Percentiles rank a stretch among this genome's conserved stretches.
Evolutionary conservation across 2,113 vertebrate species (phyloP).

Genomic region (Syrmaticus mikado): DNA sequence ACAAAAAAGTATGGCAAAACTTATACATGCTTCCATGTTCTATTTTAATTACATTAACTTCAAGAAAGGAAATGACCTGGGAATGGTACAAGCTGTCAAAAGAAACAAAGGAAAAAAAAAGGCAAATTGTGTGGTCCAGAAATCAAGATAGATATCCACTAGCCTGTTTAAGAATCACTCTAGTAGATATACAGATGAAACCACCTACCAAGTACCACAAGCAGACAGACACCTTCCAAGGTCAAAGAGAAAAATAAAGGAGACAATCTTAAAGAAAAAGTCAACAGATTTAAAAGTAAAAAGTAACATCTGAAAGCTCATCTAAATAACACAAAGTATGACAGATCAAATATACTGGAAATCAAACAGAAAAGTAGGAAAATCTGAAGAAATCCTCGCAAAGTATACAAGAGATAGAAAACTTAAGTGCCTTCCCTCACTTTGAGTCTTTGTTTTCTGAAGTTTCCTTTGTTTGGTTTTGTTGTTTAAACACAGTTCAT

Average conservation of each 20-base stretch:
- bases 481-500: not conserved
- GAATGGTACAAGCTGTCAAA: not conserved
- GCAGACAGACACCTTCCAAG: not conserved
- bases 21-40: not conserved
- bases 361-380: not conserved
- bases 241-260: not conserved
- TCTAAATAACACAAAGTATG: not conserved
- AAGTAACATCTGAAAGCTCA: not conserved
- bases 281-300: not conserved
- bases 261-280: not conserved
- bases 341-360: not conserved
- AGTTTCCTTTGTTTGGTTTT: not conserved
- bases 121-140: not conserved
- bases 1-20: not conserved
- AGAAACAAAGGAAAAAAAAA: not conserved
- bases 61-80: not conserved
- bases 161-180: not conserved
- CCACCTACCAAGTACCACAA: not conserved
- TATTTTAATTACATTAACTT: not conserved
- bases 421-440: not conserved
- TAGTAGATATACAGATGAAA: not conserved
- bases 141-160: not conserved
- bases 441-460: fast-evolving
- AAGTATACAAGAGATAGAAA: not conserved
- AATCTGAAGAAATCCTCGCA: not conserved